phyloP scores from a whole-genome alignment of 2,113 vertebrate genomes.

The Ranitomeya imitator region DNA sequence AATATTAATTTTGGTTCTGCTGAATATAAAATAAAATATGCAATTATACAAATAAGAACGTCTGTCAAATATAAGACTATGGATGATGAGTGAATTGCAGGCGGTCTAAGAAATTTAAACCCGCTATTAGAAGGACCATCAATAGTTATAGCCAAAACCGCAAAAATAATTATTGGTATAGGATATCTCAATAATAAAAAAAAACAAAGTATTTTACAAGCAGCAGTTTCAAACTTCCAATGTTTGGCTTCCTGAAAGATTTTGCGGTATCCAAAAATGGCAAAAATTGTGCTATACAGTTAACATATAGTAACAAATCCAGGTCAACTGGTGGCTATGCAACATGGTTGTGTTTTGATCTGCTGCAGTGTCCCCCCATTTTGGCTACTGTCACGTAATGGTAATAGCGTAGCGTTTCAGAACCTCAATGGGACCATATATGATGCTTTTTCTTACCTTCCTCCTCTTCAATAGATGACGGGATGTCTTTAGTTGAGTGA shows the following conservation, averaged over 20 bases:
- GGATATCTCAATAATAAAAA: not conserved
- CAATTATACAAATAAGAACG: not conserved
- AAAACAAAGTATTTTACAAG: not conserved
- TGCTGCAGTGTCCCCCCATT: not conserved
- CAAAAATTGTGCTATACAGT: not conserved
- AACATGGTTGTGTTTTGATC: not conserved
- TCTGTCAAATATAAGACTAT: not conserved
- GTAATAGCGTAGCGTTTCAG: not conserved
- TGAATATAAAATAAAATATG: not conserved
- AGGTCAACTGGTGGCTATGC: not conserved
- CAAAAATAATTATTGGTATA: not conserved
- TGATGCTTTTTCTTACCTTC: slow-evolving; percentile 57
- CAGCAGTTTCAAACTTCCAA: not conserved
- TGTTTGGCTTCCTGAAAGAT: not conserved
- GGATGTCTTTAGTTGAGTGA: slow-evolving; percentile 66
- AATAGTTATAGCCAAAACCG: not conserved
- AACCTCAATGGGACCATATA: not conserved
- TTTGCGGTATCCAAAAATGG: not conserved
- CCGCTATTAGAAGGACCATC: not conserved
- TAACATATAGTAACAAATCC: not conserved
- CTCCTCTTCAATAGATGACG: slow-evolving; percentile 50
- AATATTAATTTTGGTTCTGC: not conserved
- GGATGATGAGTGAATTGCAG: not conserved
- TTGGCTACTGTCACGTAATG: no score
- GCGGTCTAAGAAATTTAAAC: not conserved